Percentiles rank a stretch among this genome's conserved stretches.
These are phyloP conservation scores for Emydocephalus ijimae DNA, from an alignment of 2,113 vertebrate species.

Conservation along the genomic window DNA sequence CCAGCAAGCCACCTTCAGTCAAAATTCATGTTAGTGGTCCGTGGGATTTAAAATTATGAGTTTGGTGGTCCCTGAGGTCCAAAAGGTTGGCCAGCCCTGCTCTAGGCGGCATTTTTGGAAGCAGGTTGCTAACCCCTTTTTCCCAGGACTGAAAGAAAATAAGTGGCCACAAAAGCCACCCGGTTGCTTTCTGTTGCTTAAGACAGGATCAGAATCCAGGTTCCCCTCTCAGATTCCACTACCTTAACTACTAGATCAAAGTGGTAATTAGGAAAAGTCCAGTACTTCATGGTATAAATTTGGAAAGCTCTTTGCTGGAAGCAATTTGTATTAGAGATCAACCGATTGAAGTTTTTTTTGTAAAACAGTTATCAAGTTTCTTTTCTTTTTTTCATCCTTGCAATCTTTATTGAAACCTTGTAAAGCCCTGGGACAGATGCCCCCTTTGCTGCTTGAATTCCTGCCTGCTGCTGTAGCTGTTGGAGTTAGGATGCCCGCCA, in stretches of 20 bases:
- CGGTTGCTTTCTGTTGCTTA: not conserved
- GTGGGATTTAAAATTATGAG: no score
- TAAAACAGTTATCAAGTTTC: not conserved
- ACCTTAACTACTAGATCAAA: not conserved
- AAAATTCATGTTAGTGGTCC: no score
- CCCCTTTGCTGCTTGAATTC: not conserved
- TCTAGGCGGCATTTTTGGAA: not conserved
- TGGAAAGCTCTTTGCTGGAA: constrained; percentile 11
- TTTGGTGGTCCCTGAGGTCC: no score
- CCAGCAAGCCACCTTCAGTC: no score
- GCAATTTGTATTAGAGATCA: constrained; percentile 2
- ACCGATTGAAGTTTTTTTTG: not conserved
- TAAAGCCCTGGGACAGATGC: not conserved
- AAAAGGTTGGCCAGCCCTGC: no score
- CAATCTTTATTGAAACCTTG: not conserved
- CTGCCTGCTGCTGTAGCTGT: not conserved
- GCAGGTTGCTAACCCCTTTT: not conserved
- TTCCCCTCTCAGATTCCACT: not conserved
- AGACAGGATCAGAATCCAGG: not conserved
- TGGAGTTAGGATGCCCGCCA: not conserved
- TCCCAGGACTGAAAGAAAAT: not conserved
- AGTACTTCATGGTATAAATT: not conserved
- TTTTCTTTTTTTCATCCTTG: not conserved
- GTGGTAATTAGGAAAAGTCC: not conserved
- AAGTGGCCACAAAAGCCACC: not conserved